These are phyloP conservation scores for Buphagus erythrorhynchus DNA, from an alignment of 2,797 vertebrate genomes.

Conservation along the genomic window DNA sequence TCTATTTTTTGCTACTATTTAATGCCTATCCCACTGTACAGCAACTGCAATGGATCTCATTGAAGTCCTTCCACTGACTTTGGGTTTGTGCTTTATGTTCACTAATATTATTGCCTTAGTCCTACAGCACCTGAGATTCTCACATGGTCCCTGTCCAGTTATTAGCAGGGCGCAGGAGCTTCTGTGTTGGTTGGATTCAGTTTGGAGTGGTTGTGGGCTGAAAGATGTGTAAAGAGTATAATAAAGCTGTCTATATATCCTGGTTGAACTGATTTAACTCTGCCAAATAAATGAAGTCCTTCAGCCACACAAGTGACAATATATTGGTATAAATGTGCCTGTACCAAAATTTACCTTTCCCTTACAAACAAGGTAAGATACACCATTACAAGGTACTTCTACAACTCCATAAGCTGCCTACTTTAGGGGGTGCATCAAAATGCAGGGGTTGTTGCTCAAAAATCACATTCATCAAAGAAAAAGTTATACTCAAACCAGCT, in stretches of 20 bases:
- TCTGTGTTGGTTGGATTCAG: background rate
- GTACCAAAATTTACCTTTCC: background rate
- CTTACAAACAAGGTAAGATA: background rate
- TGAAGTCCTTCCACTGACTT: background rate
- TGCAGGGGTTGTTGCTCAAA: background rate
- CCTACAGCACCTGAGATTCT: background rate
- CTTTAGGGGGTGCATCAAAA: background rate
- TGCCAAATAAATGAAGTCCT: background rate
- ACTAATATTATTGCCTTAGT: background rate
- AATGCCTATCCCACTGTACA: background rate
- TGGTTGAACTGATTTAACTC: background rate
- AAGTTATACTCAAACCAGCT: background rate
- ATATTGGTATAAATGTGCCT: background rate
- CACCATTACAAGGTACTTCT: background rate
- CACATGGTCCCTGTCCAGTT: background rate
- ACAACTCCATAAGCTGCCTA: background rate
- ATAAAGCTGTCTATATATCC: background rate
- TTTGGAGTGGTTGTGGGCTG: background rate
- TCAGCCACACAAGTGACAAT: background rate
- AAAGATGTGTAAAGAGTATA: background rate
- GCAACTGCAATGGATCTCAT: fast-evolving
- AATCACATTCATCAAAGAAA: background rate
- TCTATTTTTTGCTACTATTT: background rate
- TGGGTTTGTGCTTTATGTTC: background rate
- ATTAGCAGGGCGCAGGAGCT: background rate